phyloP scores from a whole-genome alignment of 2,888 invertebrate genomes.

The Lycocerus yunnanus region DNA sequence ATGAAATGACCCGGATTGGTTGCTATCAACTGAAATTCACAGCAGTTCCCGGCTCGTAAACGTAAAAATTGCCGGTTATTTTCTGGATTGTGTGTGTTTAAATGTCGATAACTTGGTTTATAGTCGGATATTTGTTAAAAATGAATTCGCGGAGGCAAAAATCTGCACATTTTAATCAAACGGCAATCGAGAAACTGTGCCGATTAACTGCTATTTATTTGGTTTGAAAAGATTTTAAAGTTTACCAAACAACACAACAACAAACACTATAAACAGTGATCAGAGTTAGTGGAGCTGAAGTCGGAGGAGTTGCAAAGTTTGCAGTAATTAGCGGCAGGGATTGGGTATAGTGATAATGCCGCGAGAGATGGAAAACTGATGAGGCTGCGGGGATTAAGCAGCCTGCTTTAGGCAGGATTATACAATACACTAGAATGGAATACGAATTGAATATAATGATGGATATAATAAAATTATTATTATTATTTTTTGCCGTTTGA shows the following conservation, averaged over 20 bases:
- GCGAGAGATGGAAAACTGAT: constrained; percentile 52
- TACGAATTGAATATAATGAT: constrained; percentile 47
- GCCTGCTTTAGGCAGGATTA: constrained; percentile 47
- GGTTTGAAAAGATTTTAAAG: constrained; percentile 37
- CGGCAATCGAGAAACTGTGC: neutral
- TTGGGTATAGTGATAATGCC: constrained; percentile 51
- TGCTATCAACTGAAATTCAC: constrained; percentile 50
- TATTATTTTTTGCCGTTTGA: constrained; percentile 15
- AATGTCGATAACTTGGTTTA: constrained; percentile 36
- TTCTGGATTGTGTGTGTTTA: constrained; percentile 47
- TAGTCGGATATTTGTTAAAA: constrained; percentile 35
- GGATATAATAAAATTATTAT: constrained; percentile 5
- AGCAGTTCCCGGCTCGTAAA: constrained; percentile 51
- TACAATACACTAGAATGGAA: constrained; percentile 47
- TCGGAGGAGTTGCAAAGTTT: constrained; percentile 46
- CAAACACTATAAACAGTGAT: constrained; percentile 51
- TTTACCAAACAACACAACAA: constrained; percentile 48
- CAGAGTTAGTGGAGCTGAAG: constrained; percentile 35
- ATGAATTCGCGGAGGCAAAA: constrained; percentile 6
- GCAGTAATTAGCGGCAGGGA: constrained; percentile 53
- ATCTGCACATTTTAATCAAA: neutral
- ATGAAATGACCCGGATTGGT: constrained; percentile 51
- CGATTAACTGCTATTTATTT: constrained; percentile 14
- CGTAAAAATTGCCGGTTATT: constrained; percentile 52
- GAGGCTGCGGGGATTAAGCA: constrained; percentile 51